Evolutionary conservation across 2,113 vertebrate species (phyloP), one percentile per base, ranked within the genome.

Genomic region (Egretta garzetta): DNA sequence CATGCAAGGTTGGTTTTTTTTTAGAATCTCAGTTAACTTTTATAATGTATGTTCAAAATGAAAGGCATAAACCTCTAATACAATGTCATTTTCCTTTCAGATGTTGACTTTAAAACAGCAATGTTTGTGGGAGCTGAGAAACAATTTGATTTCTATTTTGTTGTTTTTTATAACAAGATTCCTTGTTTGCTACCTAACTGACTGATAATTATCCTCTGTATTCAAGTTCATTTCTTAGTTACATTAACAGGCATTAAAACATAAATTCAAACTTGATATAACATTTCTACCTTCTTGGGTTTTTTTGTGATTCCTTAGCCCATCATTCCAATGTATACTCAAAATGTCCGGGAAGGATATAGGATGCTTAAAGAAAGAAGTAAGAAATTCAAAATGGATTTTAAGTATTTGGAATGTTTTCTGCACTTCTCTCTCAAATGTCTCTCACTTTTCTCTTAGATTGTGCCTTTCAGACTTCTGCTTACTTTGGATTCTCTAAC

Each of bases 241-340:
- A n/a, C 23, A 30, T 63, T 93, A 84, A 80, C 35, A 90, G 33
- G 19, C 21, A 64, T 14, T 82, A 63, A 63, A 80, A 71, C 26
- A 64, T 30, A 64, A 81, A 80, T 88, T 85, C 24, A 87, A 28
- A 67, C 21, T 27, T 58, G 10, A 5, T 79, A 17, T 91, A 86
- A 96, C 27, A 72, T 70, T 94, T 56, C n/a, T 2, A 30, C 14
- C 6, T 81, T 84, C 66, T 33, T 37, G 4, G 1, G 2, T 21
- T 52, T 91, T 84, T 91, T 86, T 81, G 9, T 66, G n/a, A 58
- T 88, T 89, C 60, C 27, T 28, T 86, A 99, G 99, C 98, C 99
- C 96, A 98, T 99, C 86, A 99, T 99, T 98, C 99, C 99, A 68
- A 99, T 99, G 99, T 99, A 99, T 97, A 99, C 99, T 70, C 98